phyloP scores from a whole-genome alignment of 2,113 vertebrate species.

The Leuciscus idus region DNA sequence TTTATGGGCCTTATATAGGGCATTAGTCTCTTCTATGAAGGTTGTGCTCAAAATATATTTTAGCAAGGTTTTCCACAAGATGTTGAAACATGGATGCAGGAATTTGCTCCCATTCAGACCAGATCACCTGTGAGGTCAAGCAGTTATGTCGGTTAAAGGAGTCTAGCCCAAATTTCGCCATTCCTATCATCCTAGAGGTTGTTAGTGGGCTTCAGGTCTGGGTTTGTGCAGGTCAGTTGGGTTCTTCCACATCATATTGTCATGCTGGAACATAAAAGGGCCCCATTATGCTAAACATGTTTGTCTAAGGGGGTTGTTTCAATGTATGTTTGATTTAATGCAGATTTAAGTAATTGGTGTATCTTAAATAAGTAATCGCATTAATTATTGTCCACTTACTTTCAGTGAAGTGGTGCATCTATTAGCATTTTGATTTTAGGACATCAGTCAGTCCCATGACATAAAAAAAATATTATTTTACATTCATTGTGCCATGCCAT shows the following conservation, averaged over 20 bases:
- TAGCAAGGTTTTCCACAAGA: background rate
- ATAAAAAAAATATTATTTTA: background rate
- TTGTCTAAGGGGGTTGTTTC: background rate
- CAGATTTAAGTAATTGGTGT: background rate
- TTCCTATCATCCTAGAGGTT: background rate
- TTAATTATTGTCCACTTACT: background rate
- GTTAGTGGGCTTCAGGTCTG: background rate
- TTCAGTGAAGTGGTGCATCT: background rate
- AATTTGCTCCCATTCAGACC: background rate
- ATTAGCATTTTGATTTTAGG: background rate
- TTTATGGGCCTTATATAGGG: background rate
- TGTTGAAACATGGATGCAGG: background rate
- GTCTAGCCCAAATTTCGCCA: background rate
- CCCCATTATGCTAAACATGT: background rate
- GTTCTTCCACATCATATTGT: background rate
- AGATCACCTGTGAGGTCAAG: background rate
- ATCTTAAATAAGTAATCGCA: background rate
- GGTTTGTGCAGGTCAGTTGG: background rate
- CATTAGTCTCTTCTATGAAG: no score
- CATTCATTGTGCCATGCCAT: background rate
- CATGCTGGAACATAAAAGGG: background rate
- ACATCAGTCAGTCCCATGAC: background rate
- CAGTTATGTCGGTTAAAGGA: background rate
- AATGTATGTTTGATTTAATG: background rate
- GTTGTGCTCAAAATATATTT: background rate